Percentiles rank a stretch among this genome's conserved stretches.
phyloP scores from a whole-genome alignment of 2,113 vertebrate genomes.

The Poeciliopsis retropinna region DNA sequence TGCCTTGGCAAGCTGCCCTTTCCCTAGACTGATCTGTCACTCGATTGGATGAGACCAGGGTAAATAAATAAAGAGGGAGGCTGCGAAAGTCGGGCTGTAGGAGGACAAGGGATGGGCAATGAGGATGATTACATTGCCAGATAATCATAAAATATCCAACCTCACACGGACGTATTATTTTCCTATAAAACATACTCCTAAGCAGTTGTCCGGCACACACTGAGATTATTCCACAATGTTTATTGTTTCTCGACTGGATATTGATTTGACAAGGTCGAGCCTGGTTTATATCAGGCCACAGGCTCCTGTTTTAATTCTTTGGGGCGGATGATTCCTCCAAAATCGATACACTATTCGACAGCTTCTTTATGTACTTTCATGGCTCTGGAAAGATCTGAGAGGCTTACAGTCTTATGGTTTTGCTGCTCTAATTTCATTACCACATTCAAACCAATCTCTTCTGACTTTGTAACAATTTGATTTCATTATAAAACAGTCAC shows the following conservation, averaged over 20 bases:
- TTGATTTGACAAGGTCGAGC: constrained; percentile 64
- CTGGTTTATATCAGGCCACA: constrained; percentile 46
- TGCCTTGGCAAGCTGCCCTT: constrained; percentile 79
- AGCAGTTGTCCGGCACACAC: constrained; percentile 27
- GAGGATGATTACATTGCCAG: constrained; percentile 57
- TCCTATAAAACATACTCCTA: constrained; percentile 25
- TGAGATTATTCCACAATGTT: constrained; percentile 33
- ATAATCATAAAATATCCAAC: constrained; percentile 44
- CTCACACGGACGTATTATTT: not conserved
- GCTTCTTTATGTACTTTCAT: constrained; percentile 42
- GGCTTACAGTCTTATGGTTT: not conserved
- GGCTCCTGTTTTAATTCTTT: constrained; percentile 38
- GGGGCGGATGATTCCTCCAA: constrained; percentile 34
- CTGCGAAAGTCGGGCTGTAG: constrained; percentile 36
- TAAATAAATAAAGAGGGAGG: constrained; percentile 75
- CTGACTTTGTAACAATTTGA: not conserved
- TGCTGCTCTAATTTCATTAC: not conserved
- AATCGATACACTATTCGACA: constrained; percentile 65
- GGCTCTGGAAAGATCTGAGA: constrained; percentile 22
- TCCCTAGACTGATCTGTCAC: constrained; percentile 74
- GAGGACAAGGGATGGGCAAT: constrained; percentile 54
- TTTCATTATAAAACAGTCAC: not conserved
- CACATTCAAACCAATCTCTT: not conserved
- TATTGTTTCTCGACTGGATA: constrained; percentile 55
- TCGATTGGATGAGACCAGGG: constrained; percentile 76